Percentiles rank a stretch among this genome's conserved stretches.
Conservation (phyloP, 2,888 invertebrate species). For the Cephus runcator region DNA sequence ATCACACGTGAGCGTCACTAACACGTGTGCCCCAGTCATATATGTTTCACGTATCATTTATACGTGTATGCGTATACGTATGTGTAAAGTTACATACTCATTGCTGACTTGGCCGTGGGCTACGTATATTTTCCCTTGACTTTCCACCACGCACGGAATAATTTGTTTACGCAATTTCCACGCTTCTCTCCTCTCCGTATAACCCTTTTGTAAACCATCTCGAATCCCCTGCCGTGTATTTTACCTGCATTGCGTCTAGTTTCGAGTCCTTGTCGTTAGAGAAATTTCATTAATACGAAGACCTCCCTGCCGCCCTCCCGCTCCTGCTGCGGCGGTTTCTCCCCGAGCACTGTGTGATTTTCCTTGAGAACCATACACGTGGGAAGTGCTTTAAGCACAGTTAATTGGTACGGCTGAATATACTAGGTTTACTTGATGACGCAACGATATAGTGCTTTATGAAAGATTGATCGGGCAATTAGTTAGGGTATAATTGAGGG, state of each 20-base stretch:
- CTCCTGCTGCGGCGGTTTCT: neutral
- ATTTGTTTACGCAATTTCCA: constrained; percentile 46
- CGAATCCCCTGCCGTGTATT: neutral
- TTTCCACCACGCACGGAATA: constrained; percentile 29
- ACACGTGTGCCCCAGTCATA: neutral
- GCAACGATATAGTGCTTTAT: neutral
- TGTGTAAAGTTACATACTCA: neutral
- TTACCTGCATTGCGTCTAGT: neutral
- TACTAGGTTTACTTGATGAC: neutral
- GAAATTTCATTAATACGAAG: constrained; percentile 31
- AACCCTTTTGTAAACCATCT: neutral
- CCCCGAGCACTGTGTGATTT: neutral
- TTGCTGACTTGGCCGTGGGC: neutral
- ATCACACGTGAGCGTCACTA: neutral
- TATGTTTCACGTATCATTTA: neutral
- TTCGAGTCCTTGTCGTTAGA: neutral
- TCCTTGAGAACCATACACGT: neutral
- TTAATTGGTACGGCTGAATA: neutral
- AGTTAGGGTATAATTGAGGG: neutral
- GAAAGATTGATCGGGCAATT: neutral
- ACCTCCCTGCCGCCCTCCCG: neutral
- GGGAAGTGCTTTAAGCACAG: neutral
- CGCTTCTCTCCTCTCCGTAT: constrained; percentile 15
- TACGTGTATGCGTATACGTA: neutral
- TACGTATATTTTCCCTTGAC: constrained; percentile 22